Evolutionary conservation across 1,140 invertebrate species (phyloP).

Genomic region (Diorhabda sublineata): DNA sequence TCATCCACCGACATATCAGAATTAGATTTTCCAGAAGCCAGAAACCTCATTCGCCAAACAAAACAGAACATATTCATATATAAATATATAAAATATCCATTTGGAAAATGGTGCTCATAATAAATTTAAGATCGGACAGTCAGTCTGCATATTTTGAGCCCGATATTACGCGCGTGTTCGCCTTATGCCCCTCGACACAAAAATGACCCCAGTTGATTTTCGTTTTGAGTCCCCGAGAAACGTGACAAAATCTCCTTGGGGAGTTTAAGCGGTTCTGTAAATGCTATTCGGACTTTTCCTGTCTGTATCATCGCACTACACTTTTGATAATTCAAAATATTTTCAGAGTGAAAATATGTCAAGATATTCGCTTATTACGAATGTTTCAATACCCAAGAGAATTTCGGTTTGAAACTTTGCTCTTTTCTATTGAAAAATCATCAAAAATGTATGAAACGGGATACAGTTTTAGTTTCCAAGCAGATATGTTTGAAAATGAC

Average conservation of each 20-base stretch:
- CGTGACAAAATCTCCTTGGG: constrained; percentile 48
- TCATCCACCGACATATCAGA: background rate
- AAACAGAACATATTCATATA: constrained; percentile 38
- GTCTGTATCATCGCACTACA: constrained; percentile 15
- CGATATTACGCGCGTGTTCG: constrained; percentile 5
- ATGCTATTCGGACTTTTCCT: constrained; percentile 10
- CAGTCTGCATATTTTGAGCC: constrained; percentile 34
- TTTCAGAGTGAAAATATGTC: constrained; percentile 30
- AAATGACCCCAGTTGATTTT: constrained; percentile 38
- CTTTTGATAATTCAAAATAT: constrained; percentile 29
- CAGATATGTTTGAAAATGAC: too few species aligned
- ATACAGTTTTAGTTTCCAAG: too few species aligned
- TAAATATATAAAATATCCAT: constrained; percentile 48
- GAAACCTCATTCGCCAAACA: constrained; percentile 6
- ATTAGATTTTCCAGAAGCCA: background rate
- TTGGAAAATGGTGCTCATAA: constrained; percentile 45
- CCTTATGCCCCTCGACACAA: constrained; percentile 17
- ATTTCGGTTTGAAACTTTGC: background rate
- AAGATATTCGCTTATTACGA: constrained; percentile 22
- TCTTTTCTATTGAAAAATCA: background rate
- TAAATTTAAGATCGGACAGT: constrained; percentile 44
- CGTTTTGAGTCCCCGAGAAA: constrained; percentile 37
- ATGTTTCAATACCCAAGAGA: background rate
- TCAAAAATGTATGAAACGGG: too few species aligned
- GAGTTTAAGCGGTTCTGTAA: constrained; percentile 35